phyloP scores from a whole-genome alignment of 2,888 invertebrate genomes.

The Ethmia dodecea region DNA sequence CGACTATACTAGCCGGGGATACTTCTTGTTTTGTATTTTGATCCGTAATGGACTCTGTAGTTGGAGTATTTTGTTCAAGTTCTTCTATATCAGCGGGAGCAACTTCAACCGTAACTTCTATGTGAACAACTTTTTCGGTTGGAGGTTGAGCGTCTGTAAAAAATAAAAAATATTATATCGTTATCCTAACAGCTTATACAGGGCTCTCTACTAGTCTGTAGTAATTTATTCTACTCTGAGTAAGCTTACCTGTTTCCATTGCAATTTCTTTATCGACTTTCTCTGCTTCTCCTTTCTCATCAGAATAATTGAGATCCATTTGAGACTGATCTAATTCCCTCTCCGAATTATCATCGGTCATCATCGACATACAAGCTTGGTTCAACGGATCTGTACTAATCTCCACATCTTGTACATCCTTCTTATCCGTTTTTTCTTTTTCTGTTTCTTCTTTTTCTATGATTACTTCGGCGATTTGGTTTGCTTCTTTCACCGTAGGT shows the following conservation, averaged over 20 bases:
- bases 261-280: no score
- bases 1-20: not conserved
- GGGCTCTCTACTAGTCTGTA: no score
- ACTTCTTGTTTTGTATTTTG: slow-evolving; percentile 9
- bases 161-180: not conserved
- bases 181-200: slow-evolving; percentile 1
- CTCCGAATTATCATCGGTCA: slow-evolving; percentile 61
- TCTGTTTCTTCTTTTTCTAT: not conserved
- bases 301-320: slow-evolving; percentile 46
- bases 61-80: not conserved
- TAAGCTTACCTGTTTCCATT: slow-evolving; percentile 25
- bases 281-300: slow-evolving; percentile 28
- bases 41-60: not conserved
- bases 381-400: slow-evolving; percentile 34
- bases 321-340: slow-evolving; percentile 41
- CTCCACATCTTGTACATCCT: not conserved
- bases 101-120: slow-evolving; percentile 6
- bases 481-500: not conserved
- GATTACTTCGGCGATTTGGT: not conserved
- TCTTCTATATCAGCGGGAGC: slow-evolving; percentile 6
- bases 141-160: slow-evolving; percentile 1
- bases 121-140: slow-evolving; percentile 6
- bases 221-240: no score
- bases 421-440: not conserved
- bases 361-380: slow-evolving; percentile 46